Evolutionary conservation across 2,888 invertebrate genomes (phyloP).

Genomic region (Sclerodermus sp.): DNA sequence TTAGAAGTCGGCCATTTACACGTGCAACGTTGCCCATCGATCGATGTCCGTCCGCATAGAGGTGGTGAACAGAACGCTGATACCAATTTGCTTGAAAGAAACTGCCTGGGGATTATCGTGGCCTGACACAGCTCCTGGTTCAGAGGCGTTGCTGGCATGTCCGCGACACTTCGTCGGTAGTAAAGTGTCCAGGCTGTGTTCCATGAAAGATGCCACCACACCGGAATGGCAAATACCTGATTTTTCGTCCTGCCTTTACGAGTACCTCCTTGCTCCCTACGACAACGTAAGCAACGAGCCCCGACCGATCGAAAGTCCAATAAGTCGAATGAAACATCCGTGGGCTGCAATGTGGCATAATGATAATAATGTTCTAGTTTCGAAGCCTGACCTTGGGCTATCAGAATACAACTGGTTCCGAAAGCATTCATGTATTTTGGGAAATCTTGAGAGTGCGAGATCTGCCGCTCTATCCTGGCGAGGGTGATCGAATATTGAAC

Average conservation of each 20-base stretch:
- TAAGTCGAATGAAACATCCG: too few relatives aligned
- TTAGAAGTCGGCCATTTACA: conserved; percentile 77
- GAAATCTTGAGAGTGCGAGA: conserved; percentile 60
- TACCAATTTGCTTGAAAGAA: conserved; percentile 63
- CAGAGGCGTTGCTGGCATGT: conserved; percentile 68
- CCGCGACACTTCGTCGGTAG: conserved; percentile 55
- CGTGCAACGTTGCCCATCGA: conserved; percentile 70
- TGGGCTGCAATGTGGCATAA: too few relatives aligned
- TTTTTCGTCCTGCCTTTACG: conserved; percentile 73
- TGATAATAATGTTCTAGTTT: too few relatives aligned
- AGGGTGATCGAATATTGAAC: conserved; percentile 66
- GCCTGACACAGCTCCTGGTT: conserved; percentile 75
- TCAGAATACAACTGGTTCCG: conserved; percentile 63
- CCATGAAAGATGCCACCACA: conserved; percentile 64
- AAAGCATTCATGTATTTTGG: conserved; percentile 63
- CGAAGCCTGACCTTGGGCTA: conserved; percentile 65
- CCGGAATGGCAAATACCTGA: conserved; percentile 77
- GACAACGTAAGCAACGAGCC: conserved; percentile 63
- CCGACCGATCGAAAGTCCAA: too few relatives aligned
- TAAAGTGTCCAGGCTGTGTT: conserved; percentile 60
- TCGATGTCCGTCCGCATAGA: conserved; percentile 69
- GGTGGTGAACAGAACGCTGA: conserved; percentile 65
- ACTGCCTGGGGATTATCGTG: conserved; percentile 65
- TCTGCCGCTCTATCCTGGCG: conserved; percentile 65
- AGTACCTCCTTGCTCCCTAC: conserved; percentile 66